Conservation (phyloP, 2,113 vertebrate species). For the Bufo bufo region DNA sequence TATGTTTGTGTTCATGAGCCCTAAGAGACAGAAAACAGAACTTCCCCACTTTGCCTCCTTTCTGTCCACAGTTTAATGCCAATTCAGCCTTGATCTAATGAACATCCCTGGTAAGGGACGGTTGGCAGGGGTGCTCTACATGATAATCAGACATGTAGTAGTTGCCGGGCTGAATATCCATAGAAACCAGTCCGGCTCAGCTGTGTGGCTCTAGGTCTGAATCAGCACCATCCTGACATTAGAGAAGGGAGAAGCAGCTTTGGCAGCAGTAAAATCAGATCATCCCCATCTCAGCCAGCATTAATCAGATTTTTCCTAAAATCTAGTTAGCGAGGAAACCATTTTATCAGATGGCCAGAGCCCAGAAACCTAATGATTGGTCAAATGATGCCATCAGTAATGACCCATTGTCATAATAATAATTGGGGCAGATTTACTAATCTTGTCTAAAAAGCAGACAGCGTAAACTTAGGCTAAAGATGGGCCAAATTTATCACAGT, state of each 20-base stretch:
- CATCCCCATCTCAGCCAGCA: background rate
- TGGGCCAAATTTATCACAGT: too few relatives aligned
- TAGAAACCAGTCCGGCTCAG: background rate
- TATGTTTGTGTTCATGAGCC: background rate
- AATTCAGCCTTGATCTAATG: background rate
- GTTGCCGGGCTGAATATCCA: too few relatives aligned
- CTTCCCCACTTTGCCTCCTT: background rate
- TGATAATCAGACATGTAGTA: too few relatives aligned
- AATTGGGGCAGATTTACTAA: too few relatives aligned
- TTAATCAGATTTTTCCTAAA: background rate
- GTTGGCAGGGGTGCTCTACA: too few relatives aligned
- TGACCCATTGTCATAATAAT: background rate
- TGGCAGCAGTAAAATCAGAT: background rate
- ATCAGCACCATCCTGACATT: background rate
- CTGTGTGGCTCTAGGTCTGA: background rate
- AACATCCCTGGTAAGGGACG: too few relatives aligned
- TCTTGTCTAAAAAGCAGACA: too few relatives aligned
- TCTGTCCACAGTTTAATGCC: background rate
- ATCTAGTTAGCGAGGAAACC: background rate
- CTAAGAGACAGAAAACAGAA: too few relatives aligned
- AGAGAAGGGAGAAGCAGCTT: background rate
- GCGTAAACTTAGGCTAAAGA: too few relatives aligned
- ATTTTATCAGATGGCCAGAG: background rate
- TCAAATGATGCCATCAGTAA: background rate
- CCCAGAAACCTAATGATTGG: background rate